Base-by-base conservation (phyloP, 2,888 invertebrate genomes). In the Leuctra nigra region DNA sequence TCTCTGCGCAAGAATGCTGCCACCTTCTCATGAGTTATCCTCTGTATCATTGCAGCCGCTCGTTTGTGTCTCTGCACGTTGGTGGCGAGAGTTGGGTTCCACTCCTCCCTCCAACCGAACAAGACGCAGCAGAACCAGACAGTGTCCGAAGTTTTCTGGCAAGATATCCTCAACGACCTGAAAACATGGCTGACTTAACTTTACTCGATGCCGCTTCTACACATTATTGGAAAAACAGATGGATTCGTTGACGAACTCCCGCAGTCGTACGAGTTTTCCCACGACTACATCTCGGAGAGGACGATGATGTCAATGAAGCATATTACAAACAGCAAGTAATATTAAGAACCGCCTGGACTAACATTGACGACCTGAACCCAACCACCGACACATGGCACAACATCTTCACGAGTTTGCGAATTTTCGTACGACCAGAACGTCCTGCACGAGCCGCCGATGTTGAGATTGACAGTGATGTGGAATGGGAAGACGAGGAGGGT, bases 1-100 rank as follows among this genome's bases (percentile, higher is more conserved):
- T 38, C 11, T 61, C 61, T 4, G 56, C 61, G 0, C 61, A 60
- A 35, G 61, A 61, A 36, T 50, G 50, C 2, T 39, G 36, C 18
- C 56, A 60, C 16, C 14, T 60, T 11, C 20, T 61, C 9, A 53
- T 39, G 18, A 53, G 56, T 7, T 22, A 29, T 50, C 38, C 53
- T 16, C 33, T 59, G 3, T 23, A 24, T 33, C 13, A 24, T 7
- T 54, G 33, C 33, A 22, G 24, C 11, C 39, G 22, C n/a, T n/a
- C 2, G 13, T 57, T 53, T 25, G 54, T 29, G 13, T 41, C 41
- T 13, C 41, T 41, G 11, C 14, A 16, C 16, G 41, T 41, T 41
- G 41, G 41, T 18, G 41, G 41, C 11, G 41, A 41, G 18, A 13
- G 11, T 11, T 41, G 41, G 41, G 22, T 41, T 4, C 41, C 16